A percentile compares a stretch with the other conserved stretches of the same genome.
Evolutionary conservation across 2,113 vertebrate genomes (phyloP).

Genomic region (Capra hircus): DNA sequence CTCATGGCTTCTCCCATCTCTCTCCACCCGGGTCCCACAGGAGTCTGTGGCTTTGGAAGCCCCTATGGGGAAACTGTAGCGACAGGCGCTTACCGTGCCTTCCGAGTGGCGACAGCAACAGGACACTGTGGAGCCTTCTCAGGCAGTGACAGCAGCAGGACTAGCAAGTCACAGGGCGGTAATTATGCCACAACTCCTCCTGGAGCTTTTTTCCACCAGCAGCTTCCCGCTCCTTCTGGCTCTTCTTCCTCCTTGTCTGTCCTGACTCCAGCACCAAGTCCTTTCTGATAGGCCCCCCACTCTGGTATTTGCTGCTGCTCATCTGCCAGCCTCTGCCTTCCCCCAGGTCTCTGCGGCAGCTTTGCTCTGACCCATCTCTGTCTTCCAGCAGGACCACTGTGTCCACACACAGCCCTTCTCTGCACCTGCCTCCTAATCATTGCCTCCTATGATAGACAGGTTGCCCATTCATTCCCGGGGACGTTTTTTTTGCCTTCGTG

Average conservation of each 20-base stretch:
- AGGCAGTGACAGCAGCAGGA: conserved; percentile 85
- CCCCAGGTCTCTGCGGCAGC: background rate
- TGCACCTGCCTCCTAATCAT: background rate
- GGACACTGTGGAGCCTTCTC: conserved; percentile 87
- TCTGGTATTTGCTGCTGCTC: background rate
- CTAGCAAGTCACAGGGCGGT: conserved; percentile 89
- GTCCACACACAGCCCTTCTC: background rate
- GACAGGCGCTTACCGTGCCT: conserved; percentile 85
- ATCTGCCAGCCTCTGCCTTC: background rate
- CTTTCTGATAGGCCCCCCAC: conserved; percentile 30
- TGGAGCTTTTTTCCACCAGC: conserved; percentile 70
- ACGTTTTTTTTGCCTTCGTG: background rate
- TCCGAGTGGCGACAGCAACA: conserved; percentile 82
- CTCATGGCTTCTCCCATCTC: conserved; percentile 80
- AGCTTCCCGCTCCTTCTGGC: conserved; percentile 51
- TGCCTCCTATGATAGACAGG: background rate
- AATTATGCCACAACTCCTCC: conserved; percentile 81
- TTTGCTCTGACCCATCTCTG: background rate
- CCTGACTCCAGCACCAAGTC: conserved; percentile 15
- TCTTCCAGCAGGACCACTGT: conserved; percentile 3
- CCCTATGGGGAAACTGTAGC: conserved; percentile 87
- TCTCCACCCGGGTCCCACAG: conserved; percentile 81
- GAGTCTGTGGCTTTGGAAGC: conserved; percentile 87
- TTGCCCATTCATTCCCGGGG: background rate
- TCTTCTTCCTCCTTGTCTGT: conserved; percentile 66